A percentile compares a stretch with the other conserved stretches of the same genome.
Conservation (phyloP, 64 coral and sea anemone genomes). For the Acropora yongei region DNA sequence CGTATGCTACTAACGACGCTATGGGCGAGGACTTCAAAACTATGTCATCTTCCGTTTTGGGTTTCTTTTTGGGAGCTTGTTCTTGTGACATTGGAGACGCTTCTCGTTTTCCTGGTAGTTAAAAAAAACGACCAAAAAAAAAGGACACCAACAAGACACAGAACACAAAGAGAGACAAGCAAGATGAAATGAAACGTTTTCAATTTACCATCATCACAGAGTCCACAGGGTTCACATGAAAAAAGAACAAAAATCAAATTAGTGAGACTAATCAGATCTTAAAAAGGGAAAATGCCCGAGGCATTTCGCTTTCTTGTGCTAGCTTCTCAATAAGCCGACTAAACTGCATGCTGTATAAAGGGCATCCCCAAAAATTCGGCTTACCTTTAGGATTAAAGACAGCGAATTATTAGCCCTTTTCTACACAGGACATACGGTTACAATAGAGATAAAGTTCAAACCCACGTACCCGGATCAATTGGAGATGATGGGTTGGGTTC, state of each 20-base stretch:
- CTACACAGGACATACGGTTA: too few relatives aligned
- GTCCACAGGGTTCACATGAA: constrained; percentile 56
- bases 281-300: not conserved
- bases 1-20: constrained; percentile 61
- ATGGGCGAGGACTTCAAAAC: constrained; percentile 23
- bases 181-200: not conserved
- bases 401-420: too few relatives aligned
- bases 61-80: not conserved
- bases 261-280: not conserved
- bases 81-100: not conserved
- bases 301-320: not conserved
- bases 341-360: not conserved
- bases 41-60: constrained; percentile 28
- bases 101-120: constrained; percentile 20
- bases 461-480: too few relatives aligned
- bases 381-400: too few relatives aligned
- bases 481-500: too few relatives aligned
- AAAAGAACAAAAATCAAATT: constrained; percentile 49
- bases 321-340: not conserved
- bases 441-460: too few relatives aligned
- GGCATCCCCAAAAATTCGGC: not conserved
- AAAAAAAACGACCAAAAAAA: too few relatives aligned
- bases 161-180: not conserved
- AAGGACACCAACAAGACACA: constrained; percentile 19
- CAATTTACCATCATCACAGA: constrained; percentile 55